Evolutionary conservation across 2,113 vertebrate species (phyloP).

Genomic region (Porphyrio hochstetteri): DNA sequence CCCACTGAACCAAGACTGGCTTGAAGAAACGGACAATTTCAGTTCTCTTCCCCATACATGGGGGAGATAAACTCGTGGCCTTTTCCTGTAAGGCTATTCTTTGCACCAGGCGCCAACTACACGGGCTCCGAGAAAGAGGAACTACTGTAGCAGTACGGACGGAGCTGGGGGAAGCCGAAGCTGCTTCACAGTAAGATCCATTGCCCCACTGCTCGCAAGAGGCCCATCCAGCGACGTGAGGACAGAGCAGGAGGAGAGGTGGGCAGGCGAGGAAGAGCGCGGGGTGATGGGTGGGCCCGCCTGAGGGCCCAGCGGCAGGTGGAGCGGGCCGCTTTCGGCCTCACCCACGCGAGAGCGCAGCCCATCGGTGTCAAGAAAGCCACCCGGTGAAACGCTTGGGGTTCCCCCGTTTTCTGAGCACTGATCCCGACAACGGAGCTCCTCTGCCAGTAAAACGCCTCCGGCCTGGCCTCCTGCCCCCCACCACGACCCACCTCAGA

Average conservation of each 20-base stretch:
- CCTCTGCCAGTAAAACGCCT: neutral
- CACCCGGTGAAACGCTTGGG: neutral
- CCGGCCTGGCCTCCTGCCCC: neutral
- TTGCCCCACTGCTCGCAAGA: neutral
- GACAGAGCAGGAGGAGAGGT: neutral
- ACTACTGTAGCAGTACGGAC: fast-evolving
- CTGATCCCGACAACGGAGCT: neutral
- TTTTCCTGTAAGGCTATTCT: neutral
- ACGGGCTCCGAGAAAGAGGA: neutral
- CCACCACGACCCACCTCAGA: neutral
- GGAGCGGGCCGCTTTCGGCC: neutral
- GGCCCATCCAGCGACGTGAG: neutral
- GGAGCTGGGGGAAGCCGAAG: neutral
- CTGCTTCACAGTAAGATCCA: neutral
- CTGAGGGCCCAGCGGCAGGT: neutral
- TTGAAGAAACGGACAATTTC: fast-evolving
- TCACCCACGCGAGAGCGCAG: neutral
- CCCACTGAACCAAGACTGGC: fast-evolving
- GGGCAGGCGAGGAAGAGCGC: neutral
- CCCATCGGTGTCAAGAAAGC: neutral
- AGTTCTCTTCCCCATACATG: fast-evolving
- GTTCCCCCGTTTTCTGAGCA: neutral
- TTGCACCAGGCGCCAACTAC: fast-evolving
- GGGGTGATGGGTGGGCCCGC: neutral
- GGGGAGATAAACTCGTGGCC: neutral